A percentile compares a stretch with the other conserved stretches of the same genome.
Evolutionary conservation across 1,140 invertebrate species (phyloP).

Genomic region (Stenopsyche tienmushanensis): DNA sequence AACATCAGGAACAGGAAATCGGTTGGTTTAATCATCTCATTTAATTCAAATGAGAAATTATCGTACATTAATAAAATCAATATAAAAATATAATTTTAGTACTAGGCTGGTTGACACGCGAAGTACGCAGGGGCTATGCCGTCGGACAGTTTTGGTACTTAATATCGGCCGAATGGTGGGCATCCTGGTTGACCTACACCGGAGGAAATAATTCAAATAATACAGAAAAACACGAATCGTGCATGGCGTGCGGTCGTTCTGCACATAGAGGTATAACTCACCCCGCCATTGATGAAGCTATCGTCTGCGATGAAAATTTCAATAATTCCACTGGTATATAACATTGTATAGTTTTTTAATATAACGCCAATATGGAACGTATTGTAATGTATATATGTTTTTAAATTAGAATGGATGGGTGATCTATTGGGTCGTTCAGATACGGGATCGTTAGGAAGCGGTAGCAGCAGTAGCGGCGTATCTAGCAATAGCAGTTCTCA

Average conservation of each 20-base stretch:
- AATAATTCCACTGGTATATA: constrained; percentile 55
- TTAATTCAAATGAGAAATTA: background rate
- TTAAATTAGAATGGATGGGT: constrained; percentile 57
- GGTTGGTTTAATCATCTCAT: constrained; percentile 46
- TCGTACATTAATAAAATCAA: too few relatives aligned
- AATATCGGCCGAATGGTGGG: constrained; percentile 82
- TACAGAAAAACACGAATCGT: constrained; percentile 14
- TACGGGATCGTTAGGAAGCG: constrained; percentile 54
- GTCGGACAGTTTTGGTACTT: constrained; percentile 87
- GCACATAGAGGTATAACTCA: constrained; percentile 44
- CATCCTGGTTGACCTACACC: constrained; percentile 74
- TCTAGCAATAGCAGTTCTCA: constrained; percentile 50
- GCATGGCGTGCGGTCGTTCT: constrained; percentile 30
- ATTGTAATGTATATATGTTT: background rate
- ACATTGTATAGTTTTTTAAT: background rate
- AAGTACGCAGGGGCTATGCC: constrained; percentile 69
- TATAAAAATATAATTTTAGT: constrained; percentile 61
- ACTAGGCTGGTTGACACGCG: constrained; percentile 74
- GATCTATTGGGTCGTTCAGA: constrained; percentile 59
- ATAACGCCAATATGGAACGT: too few relatives aligned
- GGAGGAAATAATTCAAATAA: constrained; percentile 42
- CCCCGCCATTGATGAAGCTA: constrained; percentile 57
- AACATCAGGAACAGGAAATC: constrained; percentile 78
- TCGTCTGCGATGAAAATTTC: constrained; percentile 65
- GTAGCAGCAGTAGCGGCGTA: constrained; percentile 61